Conservation (phyloP, 2,888 invertebrate species). For the Athrips mouffetella region DNA sequence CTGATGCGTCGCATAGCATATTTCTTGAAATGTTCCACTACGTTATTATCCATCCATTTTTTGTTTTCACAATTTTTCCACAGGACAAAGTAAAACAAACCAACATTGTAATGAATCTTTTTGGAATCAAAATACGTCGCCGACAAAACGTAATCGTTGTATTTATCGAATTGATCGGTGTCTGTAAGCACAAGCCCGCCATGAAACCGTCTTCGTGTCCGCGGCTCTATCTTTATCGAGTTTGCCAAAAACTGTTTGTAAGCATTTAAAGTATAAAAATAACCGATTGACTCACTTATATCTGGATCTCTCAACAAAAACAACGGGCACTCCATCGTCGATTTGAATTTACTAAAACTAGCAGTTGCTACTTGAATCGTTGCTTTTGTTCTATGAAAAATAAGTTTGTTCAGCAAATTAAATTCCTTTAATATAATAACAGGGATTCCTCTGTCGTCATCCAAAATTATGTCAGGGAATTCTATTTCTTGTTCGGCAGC, state of each 20-base stretch:
- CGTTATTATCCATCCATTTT: conserved; percentile 47
- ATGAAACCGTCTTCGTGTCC: conserved; percentile 37
- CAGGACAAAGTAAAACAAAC: conserved; percentile 41
- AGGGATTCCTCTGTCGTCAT: conserved; percentile 43
- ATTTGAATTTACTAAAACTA: conserved; percentile 39
- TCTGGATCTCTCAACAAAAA: conserved; percentile 38
- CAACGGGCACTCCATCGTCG: conserved; percentile 39
- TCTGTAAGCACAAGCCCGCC: conserved; percentile 43
- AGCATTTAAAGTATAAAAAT: conserved; percentile 43
- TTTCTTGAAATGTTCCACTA: conserved; percentile 38
- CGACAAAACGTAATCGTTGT: conserved; percentile 46
- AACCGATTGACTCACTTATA: conserved; percentile 41
- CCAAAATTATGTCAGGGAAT: conserved; percentile 44
- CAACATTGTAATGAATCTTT: conserved; percentile 39
- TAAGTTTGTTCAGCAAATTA: conserved; percentile 38
- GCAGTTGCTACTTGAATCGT: conserved; percentile 22
- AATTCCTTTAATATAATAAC: conserved; percentile 37
- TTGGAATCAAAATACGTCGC: conserved; percentile 43
- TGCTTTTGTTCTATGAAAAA: conserved; percentile 28
- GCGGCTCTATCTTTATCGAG: conserved; percentile 36
- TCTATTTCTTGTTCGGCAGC: conserved; percentile 38
- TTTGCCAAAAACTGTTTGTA: conserved; percentile 38
- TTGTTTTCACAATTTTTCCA: conserved; percentile 46
- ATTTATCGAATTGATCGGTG: conserved; percentile 39
- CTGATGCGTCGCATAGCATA: conserved; percentile 39